These are phyloP conservation scores for Brienomyrus brachyistius DNA, from an alignment of 2,113 vertebrate species.

Conservation along the genomic window DNA sequence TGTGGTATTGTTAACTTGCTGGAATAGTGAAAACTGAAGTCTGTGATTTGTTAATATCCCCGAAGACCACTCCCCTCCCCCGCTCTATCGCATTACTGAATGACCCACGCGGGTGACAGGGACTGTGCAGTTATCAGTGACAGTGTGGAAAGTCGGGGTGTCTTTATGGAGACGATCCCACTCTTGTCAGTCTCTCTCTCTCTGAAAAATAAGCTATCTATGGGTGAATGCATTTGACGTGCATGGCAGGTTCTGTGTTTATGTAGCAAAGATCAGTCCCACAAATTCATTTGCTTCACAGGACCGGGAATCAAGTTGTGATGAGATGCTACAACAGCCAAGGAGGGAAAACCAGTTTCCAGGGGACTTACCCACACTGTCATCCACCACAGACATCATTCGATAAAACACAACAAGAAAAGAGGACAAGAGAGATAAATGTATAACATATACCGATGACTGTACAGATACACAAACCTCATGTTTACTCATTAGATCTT, in stretches of 20 bases:
- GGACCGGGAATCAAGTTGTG: background rate
- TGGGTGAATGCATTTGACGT: background rate
- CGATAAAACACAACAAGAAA: background rate
- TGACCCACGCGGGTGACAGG: background rate
- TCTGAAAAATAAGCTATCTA: background rate
- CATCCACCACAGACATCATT: background rate
- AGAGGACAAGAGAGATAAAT: background rate
- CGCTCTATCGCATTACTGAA: background rate
- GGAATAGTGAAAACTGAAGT: background rate
- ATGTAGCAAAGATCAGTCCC: background rate
- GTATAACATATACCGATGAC: background rate
- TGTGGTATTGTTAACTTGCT: background rate
- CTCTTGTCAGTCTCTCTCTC: background rate
- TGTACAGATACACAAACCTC: constrained; percentile 9
- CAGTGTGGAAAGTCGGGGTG: background rate
- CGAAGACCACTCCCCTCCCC: background rate
- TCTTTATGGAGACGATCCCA: background rate
- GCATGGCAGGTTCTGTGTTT: background rate
- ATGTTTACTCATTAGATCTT: constrained; percentile 3
- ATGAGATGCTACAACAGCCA: background rate
- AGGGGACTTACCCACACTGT: background rate
- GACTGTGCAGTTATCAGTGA: background rate
- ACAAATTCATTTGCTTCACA: background rate
- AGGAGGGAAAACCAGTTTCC: background rate
- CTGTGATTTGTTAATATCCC: background rate